A percentile compares a stretch with the other conserved stretches of the same genome.
Conservation (phyloP, 2,113 vertebrate genomes). For the Nettapus auritus region DNA sequence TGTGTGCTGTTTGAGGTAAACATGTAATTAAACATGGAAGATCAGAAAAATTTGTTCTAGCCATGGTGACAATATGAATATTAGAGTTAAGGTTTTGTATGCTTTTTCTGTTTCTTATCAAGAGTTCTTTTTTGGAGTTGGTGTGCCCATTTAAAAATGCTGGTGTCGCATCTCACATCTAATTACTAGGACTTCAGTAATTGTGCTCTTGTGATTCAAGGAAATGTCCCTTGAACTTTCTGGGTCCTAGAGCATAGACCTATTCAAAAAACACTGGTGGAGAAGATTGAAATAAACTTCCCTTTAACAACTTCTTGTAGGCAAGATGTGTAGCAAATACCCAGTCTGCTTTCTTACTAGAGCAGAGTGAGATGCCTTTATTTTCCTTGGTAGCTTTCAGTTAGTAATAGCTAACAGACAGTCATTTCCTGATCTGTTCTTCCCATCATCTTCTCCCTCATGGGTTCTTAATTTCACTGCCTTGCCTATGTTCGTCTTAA, state of each 20-base stretch:
- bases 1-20: constrained; percentile 4
- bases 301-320: neutral
- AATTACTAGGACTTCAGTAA: accelerated
- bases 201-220: neutral
- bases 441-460: neutral
- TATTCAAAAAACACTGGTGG: neutral
- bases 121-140: neutral
- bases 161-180: neutral
- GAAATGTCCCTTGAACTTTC: neutral
- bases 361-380: neutral
- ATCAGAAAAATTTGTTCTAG: constrained; percentile 12
- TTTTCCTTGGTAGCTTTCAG: neutral
- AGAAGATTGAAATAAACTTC: neutral
- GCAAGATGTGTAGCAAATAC: neutral
- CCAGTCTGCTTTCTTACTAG: neutral
- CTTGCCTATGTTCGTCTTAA: neutral
- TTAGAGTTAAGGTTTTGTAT: neutral
- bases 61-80: neutral
- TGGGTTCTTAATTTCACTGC: neutral
- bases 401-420: neutral
- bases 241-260: neutral
- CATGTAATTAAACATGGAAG: constrained; percentile 6
- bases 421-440: neutral
- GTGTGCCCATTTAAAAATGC: neutral
- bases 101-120: accelerated